phyloP scores from a whole-genome alignment of 2,113 vertebrate genomes.

The Phyllostomus hastatus region DNA sequence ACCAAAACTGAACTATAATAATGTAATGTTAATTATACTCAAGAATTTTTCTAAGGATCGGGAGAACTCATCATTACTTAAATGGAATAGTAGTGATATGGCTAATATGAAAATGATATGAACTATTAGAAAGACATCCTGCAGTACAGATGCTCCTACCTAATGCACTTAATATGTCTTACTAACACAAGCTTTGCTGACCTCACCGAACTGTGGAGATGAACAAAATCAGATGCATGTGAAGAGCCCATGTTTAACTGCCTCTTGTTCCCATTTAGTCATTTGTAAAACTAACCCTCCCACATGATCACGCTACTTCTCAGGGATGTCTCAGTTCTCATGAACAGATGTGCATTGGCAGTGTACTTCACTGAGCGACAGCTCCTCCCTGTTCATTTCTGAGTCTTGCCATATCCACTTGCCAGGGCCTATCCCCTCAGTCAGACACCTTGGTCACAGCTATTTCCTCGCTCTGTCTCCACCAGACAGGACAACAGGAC shows the following conservation, averaged over 20 bases:
- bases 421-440: no score
- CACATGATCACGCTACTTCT: background rate
- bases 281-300: background rate
- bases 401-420: background rate
- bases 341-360: background rate
- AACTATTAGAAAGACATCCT: background rate
- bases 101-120: background rate
- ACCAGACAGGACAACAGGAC: background rate
- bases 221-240: no score
- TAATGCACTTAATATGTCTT: background rate
- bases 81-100: background rate
- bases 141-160: background rate
- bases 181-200: background rate
- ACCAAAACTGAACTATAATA: background rate
- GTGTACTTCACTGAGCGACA: background rate
- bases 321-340: background rate
- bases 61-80: background rate
- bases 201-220: background rate
- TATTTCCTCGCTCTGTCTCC: background rate
- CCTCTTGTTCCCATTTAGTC: background rate
- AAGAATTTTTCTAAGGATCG: background rate
- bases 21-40: background rate
- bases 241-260: background rate
- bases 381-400: background rate
- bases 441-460: no score